Evolutionary conservation across 2,797 vertebrate species (phyloP).

Genomic region (Gymnothorax javanicus): DNA sequence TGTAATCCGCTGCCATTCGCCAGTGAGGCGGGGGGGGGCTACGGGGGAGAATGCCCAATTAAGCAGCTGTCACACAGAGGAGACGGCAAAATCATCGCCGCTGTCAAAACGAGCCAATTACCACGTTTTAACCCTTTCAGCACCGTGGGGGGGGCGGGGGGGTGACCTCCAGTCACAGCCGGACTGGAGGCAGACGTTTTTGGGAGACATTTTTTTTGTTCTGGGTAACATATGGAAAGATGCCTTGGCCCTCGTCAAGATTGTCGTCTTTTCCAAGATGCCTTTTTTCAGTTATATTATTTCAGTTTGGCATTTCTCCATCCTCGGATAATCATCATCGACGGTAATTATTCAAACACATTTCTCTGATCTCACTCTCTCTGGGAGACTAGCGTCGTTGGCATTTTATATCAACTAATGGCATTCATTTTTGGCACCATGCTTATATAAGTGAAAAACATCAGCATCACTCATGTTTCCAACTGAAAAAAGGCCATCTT

Average conservation of each 20-base stretch:
- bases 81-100: slow-evolving; percentile 90
- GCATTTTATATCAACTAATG: background rate
- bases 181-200: background rate
- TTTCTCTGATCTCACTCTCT: background rate
- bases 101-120: slow-evolving; percentile 91
- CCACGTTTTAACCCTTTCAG: slow-evolving; percentile 83
- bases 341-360: background rate
- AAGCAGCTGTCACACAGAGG: slow-evolving; percentile 98
- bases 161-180: slow-evolving; percentile 18
- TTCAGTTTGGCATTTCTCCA: background rate
- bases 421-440: background rate
- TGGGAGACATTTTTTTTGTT: background rate
- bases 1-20: slow-evolving; percentile 99
- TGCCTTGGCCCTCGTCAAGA: background rate
- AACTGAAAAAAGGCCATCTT: too few species aligned
- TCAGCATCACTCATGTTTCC: background rate
- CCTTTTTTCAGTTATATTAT: background rate
- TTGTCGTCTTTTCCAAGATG: background rate
- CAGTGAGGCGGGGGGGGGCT: slow-evolving; percentile 76
- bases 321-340: background rate
- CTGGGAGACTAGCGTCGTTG: background rate
- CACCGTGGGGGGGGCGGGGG: slow-evolving; percentile 62
- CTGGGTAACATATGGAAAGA: background rate
- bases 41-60: slow-evolving; percentile 99
- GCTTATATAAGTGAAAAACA: background rate